A percentile compares a stretch with the other conserved stretches of the same genome.
Conservation (phyloP, 2,113 vertebrate genomes). For the Scartelaos histophorus region DNA sequence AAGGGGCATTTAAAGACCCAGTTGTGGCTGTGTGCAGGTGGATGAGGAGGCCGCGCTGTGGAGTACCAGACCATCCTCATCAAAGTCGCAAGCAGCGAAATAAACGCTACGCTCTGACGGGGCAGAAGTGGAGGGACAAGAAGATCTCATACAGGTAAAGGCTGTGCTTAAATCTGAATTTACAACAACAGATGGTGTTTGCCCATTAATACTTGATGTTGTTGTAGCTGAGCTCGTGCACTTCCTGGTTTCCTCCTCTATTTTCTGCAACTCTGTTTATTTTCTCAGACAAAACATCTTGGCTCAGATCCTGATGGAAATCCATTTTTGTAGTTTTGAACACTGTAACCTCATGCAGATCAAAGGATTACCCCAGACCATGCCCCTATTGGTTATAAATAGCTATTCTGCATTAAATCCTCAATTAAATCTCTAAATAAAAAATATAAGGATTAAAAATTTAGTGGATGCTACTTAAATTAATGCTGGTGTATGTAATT, state of each 20-base stretch:
- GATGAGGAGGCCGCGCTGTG: conserved; percentile 96
- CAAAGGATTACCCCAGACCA: background rate
- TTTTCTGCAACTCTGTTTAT: background rate
- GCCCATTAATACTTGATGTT: background rate
- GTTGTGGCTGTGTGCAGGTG: conserved; percentile 77
- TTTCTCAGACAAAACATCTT: background rate
- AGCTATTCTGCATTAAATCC: background rate
- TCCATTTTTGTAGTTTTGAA: conserved; percentile 36
- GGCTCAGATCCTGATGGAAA: conserved; percentile 22
- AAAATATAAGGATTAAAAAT: background rate
- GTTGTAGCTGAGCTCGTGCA: background rate
- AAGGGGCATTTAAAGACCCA: too few species aligned
- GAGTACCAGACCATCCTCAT: conserved; percentile 92
- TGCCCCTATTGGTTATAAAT: background rate
- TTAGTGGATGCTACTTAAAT: background rate
- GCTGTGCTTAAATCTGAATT: background rate
- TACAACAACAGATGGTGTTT: background rate
- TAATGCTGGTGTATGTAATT: background rate
- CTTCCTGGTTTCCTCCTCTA: background rate
- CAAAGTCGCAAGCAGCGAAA: conserved; percentile 86
- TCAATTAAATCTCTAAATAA: too few species aligned
- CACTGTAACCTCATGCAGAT: background rate
- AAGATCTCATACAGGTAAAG: conserved; percentile 95
- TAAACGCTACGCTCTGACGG: conserved; percentile 96
- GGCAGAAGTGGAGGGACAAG: conserved; percentile 96